phyloP scores from a whole-genome alignment of 2,797 vertebrate genomes.

The Cottoperca gobio region DNA sequence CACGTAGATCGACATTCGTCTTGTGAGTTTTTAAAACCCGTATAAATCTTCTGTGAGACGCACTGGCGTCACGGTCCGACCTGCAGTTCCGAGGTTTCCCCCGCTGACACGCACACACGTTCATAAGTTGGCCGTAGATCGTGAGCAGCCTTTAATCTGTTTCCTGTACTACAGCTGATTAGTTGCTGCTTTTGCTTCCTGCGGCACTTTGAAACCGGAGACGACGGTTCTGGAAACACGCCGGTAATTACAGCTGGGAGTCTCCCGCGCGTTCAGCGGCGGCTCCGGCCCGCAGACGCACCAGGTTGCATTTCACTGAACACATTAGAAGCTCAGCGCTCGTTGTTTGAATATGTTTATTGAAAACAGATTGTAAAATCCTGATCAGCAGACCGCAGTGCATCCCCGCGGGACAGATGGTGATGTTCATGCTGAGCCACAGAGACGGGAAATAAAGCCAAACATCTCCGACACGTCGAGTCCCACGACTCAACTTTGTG shows the following conservation, averaged over 20 bases:
- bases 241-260: slow-evolving; percentile 43
- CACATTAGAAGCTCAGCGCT: not conserved
- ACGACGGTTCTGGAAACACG: not conserved
- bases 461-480: too few relatives aligned
- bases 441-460: too few relatives aligned
- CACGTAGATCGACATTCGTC: not conserved
- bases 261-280: not conserved
- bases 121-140: not conserved
- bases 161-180: slow-evolving; percentile 57
- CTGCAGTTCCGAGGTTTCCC: too few relatives aligned
- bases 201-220: slow-evolving; percentile 52
- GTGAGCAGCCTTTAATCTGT: slow-evolving; percentile 42
- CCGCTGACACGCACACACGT: too few relatives aligned
- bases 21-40: not conserved
- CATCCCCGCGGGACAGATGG: slow-evolving; percentile 66
- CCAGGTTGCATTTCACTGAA: slow-evolving; percentile 5
- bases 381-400: slow-evolving; percentile 54
- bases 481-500: too few relatives aligned
- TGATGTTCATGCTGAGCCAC: slow-evolving; percentile 30
- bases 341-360: slow-evolving; percentile 62
- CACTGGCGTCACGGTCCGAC: too few relatives aligned
- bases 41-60: too few relatives aligned
- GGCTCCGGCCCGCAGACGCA: slow-evolving; percentile 17
- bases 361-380: slow-evolving; percentile 62
- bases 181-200: slow-evolving; percentile 46